These are phyloP conservation scores for Zoroaster sp. DNA, from an alignment of 53 echinoderm and acorn worm genomes.

Conservation along the genomic window DNA sequence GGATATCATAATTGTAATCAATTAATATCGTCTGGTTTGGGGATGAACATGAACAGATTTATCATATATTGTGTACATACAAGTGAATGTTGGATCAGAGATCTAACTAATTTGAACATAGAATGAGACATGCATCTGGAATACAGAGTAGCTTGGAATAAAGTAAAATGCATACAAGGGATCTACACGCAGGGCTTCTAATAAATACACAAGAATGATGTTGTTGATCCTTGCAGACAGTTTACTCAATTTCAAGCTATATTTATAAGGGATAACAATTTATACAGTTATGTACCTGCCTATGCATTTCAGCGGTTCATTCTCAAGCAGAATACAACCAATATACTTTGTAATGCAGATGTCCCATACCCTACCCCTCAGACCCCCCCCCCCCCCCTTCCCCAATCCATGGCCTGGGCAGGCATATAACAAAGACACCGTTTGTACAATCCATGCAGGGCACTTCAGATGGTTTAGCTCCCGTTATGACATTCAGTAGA, in stretches of 20 bases:
- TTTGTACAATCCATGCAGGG: too few species aligned
- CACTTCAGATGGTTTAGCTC: background rate
- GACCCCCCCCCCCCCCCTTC: too few species aligned
- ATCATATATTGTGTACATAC: background rate
- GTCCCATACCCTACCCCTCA: too few species aligned
- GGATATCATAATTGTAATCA: background rate
- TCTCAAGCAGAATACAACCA: too few species aligned
- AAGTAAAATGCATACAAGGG: background rate
- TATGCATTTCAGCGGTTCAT: too few species aligned
- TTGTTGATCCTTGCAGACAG: background rate
- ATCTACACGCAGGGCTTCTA: background rate
- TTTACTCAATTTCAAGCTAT: background rate
- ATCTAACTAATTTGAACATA: background rate
- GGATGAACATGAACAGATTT: background rate
- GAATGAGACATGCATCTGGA: background rate
- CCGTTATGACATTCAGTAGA: background rate
- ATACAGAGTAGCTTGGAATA: background rate
- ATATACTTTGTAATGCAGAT: too few species aligned
- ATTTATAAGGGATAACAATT: too few species aligned
- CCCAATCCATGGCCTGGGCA: too few species aligned
- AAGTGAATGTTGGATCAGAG: background rate
- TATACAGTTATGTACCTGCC: too few species aligned
- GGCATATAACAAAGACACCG: too few species aligned
- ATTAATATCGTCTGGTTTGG: background rate
- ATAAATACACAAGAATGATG: background rate